A percentile compares a stretch with the other conserved stretches of the same genome.
Conservation (phyloP, 2,888 invertebrate species). For the Perdita meconis region DNA sequence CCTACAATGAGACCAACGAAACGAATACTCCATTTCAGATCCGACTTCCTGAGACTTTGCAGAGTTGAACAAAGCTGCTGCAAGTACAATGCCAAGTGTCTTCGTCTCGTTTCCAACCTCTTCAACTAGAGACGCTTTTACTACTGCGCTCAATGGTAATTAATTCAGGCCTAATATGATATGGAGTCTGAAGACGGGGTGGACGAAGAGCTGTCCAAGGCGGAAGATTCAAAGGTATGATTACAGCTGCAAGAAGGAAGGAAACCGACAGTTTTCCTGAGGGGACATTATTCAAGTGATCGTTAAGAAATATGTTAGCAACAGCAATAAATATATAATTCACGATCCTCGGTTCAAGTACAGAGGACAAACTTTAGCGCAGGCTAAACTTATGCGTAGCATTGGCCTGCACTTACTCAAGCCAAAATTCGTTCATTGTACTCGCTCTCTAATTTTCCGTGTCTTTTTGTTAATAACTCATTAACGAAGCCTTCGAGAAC, state of each 20-base stretch:
- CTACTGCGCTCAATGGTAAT: slow-evolving; percentile 60
- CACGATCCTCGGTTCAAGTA: no score
- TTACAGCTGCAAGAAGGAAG: neutral
- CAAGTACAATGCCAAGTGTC: slow-evolving; percentile 38
- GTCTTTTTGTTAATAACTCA: no score
- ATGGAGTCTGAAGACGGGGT: slow-evolving; percentile 82
- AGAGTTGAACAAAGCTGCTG: slow-evolving; percentile 33
- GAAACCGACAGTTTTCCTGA: neutral
- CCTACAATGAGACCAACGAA: slow-evolving; percentile 5
- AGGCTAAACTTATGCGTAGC: no score
- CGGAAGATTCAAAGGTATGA: slow-evolving; percentile 76
- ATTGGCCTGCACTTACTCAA: no score
- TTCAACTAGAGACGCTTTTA: slow-evolving; percentile 13
- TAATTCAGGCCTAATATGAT: slow-evolving; percentile 76
- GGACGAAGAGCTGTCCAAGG: slow-evolving; percentile 80
- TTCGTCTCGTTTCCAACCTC: slow-evolving; percentile 32
- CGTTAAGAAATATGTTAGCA: no score
- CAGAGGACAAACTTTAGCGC: no score
- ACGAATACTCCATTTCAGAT: slow-evolving; percentile 49
- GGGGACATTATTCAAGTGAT: neutral
- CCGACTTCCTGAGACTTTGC: slow-evolving; percentile 25
- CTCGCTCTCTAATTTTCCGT: no score
- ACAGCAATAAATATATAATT: no score
- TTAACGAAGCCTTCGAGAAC: no score
- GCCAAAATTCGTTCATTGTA: no score